These are phyloP conservation scores for Lordiphosa stackelbergi DNA, from an alignment of 1,140 invertebrate genomes.

Conservation along the genomic window DNA sequence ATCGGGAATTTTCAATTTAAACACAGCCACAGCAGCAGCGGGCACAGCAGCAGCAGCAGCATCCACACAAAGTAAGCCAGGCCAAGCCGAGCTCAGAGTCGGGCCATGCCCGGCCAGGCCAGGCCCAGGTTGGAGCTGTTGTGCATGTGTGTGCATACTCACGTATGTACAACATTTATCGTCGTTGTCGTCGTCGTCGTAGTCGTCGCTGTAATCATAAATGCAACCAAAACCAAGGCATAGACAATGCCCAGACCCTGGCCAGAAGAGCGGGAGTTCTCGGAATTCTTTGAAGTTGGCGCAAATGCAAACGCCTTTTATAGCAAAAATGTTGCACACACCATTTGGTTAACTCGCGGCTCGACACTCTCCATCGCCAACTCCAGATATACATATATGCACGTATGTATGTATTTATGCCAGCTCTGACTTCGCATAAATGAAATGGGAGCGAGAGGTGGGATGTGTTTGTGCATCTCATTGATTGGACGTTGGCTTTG, in stretches of 20 bases:
- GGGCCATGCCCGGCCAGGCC: constrained; percentile 5
- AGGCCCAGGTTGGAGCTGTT: constrained; percentile 6
- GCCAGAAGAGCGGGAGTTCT: constrained; percentile 31
- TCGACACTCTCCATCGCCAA: constrained; percentile 3
- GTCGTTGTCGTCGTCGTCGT: constrained; percentile 40
- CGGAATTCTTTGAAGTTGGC: constrained; percentile 71
- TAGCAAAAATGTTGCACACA: constrained; percentile 58
- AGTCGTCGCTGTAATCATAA: constrained; percentile 60
- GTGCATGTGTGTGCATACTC: constrained; percentile 4
- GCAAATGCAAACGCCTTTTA: constrained; percentile 43
- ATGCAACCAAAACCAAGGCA: constrained; percentile 72
- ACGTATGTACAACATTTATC: constrained; percentile 69
- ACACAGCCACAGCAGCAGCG: constrained; percentile 54
- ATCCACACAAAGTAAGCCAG: constrained; percentile 62
- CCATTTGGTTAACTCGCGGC: background rate
- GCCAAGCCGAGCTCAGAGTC: constrained; percentile 24
- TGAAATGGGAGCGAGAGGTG: constrained; percentile 13
- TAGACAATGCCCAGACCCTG: constrained; percentile 39
- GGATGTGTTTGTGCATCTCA: constrained; percentile 13
- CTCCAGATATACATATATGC: background rate
- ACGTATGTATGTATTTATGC: background rate
- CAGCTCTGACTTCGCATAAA: constrained; percentile 3
- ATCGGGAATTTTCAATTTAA: constrained; percentile 77
- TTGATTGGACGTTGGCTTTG: constrained; percentile 10
- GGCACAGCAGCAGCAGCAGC: constrained; percentile 17